Percentiles rank a stretch among this genome's conserved stretches.
These are phyloP conservation scores for Eidolon dupreanum DNA, from an alignment of 2,797 vertebrate genomes.

Conservation along the genomic window DNA sequence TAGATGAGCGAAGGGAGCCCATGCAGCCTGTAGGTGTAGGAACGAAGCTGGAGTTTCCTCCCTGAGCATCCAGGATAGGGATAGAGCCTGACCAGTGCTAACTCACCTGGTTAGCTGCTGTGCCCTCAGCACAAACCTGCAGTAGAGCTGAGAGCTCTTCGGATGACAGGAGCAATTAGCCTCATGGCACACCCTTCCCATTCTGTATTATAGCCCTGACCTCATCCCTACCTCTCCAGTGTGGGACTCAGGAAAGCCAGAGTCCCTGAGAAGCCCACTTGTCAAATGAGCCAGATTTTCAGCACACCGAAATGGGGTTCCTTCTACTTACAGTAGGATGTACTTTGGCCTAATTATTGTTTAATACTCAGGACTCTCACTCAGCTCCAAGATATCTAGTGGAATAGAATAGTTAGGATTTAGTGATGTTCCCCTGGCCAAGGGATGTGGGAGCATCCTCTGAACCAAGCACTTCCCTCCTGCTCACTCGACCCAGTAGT, in stretches of 20 bases:
- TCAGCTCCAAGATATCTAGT: not conserved
- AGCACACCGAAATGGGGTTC: too few relatives aligned
- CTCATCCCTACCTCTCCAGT: not conserved
- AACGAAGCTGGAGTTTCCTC: conserved; percentile 1
- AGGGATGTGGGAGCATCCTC: not conserved
- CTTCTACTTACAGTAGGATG: too few relatives aligned
- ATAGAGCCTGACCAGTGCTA: not conserved
- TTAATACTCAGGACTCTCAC: not conserved
- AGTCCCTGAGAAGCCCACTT: not conserved
- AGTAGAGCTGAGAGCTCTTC: not conserved
- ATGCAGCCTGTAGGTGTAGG: not conserved
- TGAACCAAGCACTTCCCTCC: not conserved
- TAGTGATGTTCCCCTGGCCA: not conserved
- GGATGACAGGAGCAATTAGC: not conserved
- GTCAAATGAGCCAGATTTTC: not conserved
- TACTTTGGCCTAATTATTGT: not conserved
- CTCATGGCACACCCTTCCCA: not conserved
- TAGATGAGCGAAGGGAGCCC: not conserved
- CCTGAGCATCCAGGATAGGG: not conserved
- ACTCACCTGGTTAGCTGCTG: not conserved
- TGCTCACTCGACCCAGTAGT: not conserved
- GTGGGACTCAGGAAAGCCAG: not conserved
- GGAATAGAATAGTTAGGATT: not conserved
- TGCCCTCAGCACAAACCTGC: fast-evolving
- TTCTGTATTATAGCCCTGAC: not conserved